Percentiles rank a stretch among this genome's conserved stretches.
phyloP scores from a whole-genome alignment of 2,113 vertebrate species.

The Rhinoderma darwinii region DNA sequence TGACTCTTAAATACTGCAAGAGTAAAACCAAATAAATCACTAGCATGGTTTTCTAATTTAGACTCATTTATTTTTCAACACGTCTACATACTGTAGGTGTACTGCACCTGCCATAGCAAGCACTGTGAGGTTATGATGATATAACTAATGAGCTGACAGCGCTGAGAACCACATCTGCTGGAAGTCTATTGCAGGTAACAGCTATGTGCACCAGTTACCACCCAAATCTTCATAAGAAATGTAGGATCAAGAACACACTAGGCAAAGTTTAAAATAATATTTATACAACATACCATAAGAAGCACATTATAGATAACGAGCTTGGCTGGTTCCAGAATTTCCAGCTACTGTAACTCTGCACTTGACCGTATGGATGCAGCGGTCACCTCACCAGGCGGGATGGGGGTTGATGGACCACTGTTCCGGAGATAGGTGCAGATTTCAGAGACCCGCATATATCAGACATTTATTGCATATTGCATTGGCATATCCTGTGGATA shows the following conservation, averaged over 20 bases:
- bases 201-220: background rate
- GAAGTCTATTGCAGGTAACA: background rate
- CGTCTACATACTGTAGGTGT: background rate
- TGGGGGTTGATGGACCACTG: too few relatives aligned
- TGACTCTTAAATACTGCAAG: background rate
- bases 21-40: slow-evolving; percentile 12
- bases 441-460: too few relatives aligned
- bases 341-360: too few relatives aligned
- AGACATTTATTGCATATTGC: too few relatives aligned
- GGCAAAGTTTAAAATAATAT: background rate
- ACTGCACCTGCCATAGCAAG: background rate
- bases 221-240: background rate
- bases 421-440: too few relatives aligned
- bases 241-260: background rate
- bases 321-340: too few relatives aligned
- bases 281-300: background rate
- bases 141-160: background rate
- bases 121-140: background rate
- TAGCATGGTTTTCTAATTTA: slow-evolving; percentile 3
- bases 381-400: too few relatives aligned
- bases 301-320: background rate
- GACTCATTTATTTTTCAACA: slow-evolving; percentile 30
- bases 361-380: too few relatives aligned
- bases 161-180: background rate
- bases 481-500: too few relatives aligned